Conservation (phyloP, 2,113 vertebrate genomes). For the Neolamprologus falcicula region DNA sequence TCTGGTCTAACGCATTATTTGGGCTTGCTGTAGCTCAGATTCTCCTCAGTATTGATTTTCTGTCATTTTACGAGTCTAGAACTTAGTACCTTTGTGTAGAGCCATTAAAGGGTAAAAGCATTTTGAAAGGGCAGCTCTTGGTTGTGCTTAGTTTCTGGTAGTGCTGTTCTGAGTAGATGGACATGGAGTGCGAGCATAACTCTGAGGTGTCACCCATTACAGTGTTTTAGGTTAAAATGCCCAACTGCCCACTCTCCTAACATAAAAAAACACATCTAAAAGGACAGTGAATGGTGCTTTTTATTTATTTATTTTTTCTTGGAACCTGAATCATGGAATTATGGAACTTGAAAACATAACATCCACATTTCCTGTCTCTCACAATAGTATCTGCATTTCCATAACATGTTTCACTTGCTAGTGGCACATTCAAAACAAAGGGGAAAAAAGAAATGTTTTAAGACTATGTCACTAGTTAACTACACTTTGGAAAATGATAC, state of each 20-base stretch:
- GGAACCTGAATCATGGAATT: not conserved
- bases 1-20: not conserved
- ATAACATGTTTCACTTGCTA: not conserved
- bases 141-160: slow-evolving; percentile 22
- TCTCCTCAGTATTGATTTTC: slow-evolving; percentile 28
- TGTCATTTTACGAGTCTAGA: slow-evolving; percentile 22
- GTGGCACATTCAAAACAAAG: not conserved
- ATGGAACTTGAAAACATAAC: not conserved
- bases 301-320: not conserved
- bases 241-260: slow-evolving; percentile 58
- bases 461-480: not conserved
- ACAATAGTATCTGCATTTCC: not conserved
- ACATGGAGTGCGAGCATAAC: slow-evolving; percentile 63
- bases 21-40: not conserved
- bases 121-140: slow-evolving; percentile 58
- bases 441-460: not conserved
- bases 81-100: slow-evolving; percentile 11
- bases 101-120: slow-evolving; percentile 30
- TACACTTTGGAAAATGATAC: not conserved
- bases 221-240: slow-evolving; percentile 69
- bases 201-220: slow-evolving; percentile 62
- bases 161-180: slow-evolving; percentile 63
- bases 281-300: slow-evolving; percentile 19
- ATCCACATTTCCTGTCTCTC: not conserved
- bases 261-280: slow-evolving; percentile 44